Conservation (phyloP, 2,113 vertebrate genomes). For the sheep (Ovis aries) region DNA sequence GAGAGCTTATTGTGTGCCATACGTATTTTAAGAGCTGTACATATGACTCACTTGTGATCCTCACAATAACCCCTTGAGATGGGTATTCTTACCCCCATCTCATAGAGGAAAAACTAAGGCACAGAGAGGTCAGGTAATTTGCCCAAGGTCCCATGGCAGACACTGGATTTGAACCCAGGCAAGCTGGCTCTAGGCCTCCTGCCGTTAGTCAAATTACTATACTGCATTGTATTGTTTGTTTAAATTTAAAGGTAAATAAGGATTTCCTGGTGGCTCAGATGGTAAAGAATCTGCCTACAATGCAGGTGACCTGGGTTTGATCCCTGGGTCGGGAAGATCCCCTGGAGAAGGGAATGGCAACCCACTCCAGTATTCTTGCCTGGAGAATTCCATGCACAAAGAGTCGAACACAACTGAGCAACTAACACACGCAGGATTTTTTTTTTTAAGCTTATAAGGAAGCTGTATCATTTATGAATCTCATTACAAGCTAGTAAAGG, state of each 20-base stretch:
- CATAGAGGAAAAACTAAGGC: background rate
- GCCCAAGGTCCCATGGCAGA: background rate
- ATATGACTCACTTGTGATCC: background rate
- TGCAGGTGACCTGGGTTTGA: background rate
- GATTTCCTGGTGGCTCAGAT: background rate
- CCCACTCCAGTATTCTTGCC: background rate
- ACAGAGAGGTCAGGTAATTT: background rate
- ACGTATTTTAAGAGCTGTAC: background rate
- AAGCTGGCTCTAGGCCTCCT: background rate
- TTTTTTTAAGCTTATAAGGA: background rate
- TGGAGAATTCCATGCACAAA: background rate
- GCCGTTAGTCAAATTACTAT: background rate
- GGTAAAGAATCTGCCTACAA: background rate
- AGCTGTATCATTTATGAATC: background rate
- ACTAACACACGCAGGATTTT: background rate
- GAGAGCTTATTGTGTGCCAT: background rate
- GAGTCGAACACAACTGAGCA: accelerated
- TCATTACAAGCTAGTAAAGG: background rate
- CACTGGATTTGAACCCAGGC: too few relatives aligned
- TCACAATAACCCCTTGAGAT: background rate
- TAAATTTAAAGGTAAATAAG: background rate
- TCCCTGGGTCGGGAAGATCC: background rate
- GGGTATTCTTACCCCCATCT: background rate
- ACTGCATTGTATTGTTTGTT: background rate
- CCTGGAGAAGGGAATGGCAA: background rate